Evolutionary conservation across 2,797 vertebrate species (phyloP), one percentile per base, ranked within the genome.

Genomic region (Sebastes jordani): DNA sequence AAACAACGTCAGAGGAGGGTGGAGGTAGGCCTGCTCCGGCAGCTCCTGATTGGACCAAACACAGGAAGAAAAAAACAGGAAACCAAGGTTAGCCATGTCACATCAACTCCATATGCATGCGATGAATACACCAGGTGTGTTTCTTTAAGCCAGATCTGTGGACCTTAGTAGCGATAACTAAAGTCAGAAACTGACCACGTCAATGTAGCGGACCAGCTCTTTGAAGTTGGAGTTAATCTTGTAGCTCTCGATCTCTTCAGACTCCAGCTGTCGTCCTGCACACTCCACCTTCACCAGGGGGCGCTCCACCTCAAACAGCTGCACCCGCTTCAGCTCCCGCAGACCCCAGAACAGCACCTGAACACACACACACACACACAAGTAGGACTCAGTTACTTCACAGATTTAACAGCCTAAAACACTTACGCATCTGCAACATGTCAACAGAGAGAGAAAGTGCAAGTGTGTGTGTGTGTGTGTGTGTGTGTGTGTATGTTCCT

Each of bases 291-390:
- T 95, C 81, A 99, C 97, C 85, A 97, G 92, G 4, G 98, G 98
- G 25, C 96, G 97, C 73, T 98, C 96, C 80, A 99, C 97, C 87
- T 98, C 96, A 0, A 99, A 98, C 59, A 99, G 91, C 71, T 99
- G 96, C 84, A 99, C 96, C n/a, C 96, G 88, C 81, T 96, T 97
- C 74, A 99, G 95, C 78, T 97, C 95, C 49, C 98, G 93, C 49
- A 99, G 90, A 54, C 98, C 98, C 98, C 98, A 99, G 94, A 98
- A 98, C 73, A 99, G 92, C 82, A 98, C 96, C 98, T 99, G 87
- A 64, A 81, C 11, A 72, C 20, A 80, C 18, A 27, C 11, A 69
- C 8, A 83, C 36, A 83, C 38, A 49, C 6, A 34, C 0, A 64
- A 2, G 34, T 22, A 25, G 14, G 29, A 60, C 29, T 18, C 7